These are phyloP conservation scores for Acanthosepion lycidas DNA, from an alignment of 2,888 invertebrate species.

Conservation along the genomic window DNA sequence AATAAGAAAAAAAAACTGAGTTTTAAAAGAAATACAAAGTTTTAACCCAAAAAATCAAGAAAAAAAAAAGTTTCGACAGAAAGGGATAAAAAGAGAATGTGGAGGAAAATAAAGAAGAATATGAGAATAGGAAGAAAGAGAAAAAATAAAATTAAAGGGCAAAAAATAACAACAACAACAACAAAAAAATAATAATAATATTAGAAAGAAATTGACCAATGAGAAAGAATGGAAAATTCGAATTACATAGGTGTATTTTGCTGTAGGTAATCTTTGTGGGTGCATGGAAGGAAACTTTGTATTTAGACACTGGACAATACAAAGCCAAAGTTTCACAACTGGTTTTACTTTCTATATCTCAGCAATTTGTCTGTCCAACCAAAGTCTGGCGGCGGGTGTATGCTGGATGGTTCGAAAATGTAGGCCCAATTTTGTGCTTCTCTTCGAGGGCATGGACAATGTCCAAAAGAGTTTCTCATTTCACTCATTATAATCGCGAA, in stretches of 20 bases:
- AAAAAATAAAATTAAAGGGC: not conserved
- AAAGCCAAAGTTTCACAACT: not conserved
- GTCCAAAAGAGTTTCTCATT: not conserved
- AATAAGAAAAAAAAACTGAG: no score
- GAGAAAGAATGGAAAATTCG: not conserved
- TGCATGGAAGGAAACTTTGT: not conserved
- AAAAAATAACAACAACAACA: not conserved
- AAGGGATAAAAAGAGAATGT: no score
- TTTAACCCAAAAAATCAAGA: no score
- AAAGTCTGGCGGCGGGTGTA: not conserved
- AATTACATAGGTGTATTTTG: not conserved
- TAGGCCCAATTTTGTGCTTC: not conserved
- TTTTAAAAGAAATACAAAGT: no score
- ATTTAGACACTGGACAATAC: not conserved
- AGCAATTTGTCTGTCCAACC: not conserved
- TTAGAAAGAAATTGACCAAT: not conserved
- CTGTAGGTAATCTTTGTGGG: not conserved
- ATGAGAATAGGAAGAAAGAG: not conserved
- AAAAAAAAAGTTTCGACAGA: no score
- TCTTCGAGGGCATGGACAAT: not conserved
- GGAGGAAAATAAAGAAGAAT: no score
- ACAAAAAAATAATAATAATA: not conserved
- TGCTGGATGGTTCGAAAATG: not conserved
- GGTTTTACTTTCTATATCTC: not conserved
- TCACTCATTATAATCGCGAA: not conserved